Evolutionary conservation across 2,797 vertebrate genomes (phyloP), one percentile per base, ranked within the genome.

Genomic region (Coreius guichenoti): DNA sequence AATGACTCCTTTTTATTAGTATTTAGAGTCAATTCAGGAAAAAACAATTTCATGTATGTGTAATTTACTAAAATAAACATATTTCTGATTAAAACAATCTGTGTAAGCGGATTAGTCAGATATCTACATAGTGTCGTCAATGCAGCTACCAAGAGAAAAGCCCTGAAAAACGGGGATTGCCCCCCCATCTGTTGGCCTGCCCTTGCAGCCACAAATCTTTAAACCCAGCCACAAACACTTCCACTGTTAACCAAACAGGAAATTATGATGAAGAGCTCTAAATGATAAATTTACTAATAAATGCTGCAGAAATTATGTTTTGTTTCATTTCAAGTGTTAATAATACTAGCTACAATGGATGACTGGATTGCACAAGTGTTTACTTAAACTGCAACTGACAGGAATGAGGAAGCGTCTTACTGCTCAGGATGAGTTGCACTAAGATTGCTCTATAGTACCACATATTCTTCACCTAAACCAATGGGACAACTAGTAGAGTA

Each of bases 21-120:
- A 74, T 80, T 72, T 23, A 1, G 29, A 29, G 16, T 14, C 7
- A 72, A 47, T 58, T 69, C 36, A 7, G 29, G n/a, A 26, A 65
- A 43, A 19, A 79, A 82, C 85, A 83, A 86, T 9, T 80, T 61
- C 83, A 87, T 8, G 45, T 43, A 78, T 31, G 82, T 88, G 80
- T 74, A 86, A 87, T 78, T 45, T 86, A 78, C 85, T 87, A 61
- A 87, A 89, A 81, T 83, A 36, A 83, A 82, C 11, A 26, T 12
- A 43, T 81, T 39, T 78, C 77, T 76, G 14, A 61, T 33, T 84
- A 67, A 81, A 81, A 83, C 29, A 75, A 45, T 69, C 12, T 80
- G 5, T 69, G 74, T 33, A 45, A 47, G 43, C 43, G 54, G 80
- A 88, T 88, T 88, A 88, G 78, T 90, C 89, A 87, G 51, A 82